phyloP scores from a whole-genome alignment of 2,113 vertebrate species.

The Bujurquina vittata region DNA sequence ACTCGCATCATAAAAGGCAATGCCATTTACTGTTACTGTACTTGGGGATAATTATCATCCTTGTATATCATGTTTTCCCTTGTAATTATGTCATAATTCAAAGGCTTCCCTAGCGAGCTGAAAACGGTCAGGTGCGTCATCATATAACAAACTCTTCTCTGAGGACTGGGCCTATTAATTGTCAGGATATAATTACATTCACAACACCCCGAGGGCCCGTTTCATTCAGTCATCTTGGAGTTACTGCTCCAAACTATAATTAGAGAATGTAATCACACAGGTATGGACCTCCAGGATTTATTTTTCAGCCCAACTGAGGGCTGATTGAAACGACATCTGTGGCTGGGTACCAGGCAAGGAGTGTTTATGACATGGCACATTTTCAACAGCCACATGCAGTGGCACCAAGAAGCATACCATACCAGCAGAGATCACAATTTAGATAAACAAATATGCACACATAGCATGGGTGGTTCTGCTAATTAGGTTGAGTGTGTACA shows the following conservation, averaged over 20 bases:
- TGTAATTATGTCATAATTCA: slow-evolving; percentile 77
- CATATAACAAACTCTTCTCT: slow-evolving; percentile 63
- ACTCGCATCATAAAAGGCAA: slow-evolving; percentile 53
- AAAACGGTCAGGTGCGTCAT: slow-evolving; percentile 64
- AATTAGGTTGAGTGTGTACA: slow-evolving; percentile 29
- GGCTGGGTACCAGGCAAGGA: slow-evolving; percentile 45
- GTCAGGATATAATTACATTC: slow-evolving; percentile 75
- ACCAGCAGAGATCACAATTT: slow-evolving; percentile 29
- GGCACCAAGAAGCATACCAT: slow-evolving; percentile 36
- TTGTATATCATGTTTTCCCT: slow-evolving; percentile 71
- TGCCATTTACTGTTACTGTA: slow-evolving; percentile 54
- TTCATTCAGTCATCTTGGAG: slow-evolving; percentile 61
- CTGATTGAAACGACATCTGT: slow-evolving; percentile 66
- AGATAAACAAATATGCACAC: slow-evolving; percentile 43
- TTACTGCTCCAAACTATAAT: slow-evolving; percentile 72
- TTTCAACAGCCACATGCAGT: slow-evolving; percentile 64
- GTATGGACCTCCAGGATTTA: slow-evolving; percentile 73
- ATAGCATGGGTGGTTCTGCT: slow-evolving; percentile 31
- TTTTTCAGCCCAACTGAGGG: slow-evolving; percentile 65
- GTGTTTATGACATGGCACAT: slow-evolving; percentile 65
- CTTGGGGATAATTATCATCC: slow-evolving; percentile 66
- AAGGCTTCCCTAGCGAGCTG: slow-evolving; percentile 65
- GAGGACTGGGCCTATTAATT: slow-evolving; percentile 71
- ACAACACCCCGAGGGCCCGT: slow-evolving; percentile 68
- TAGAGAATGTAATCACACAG: slow-evolving; percentile 74